Evolutionary conservation across 2,888 invertebrate species (phyloP).

Genomic region (Pristionchus arcanus): DNA sequence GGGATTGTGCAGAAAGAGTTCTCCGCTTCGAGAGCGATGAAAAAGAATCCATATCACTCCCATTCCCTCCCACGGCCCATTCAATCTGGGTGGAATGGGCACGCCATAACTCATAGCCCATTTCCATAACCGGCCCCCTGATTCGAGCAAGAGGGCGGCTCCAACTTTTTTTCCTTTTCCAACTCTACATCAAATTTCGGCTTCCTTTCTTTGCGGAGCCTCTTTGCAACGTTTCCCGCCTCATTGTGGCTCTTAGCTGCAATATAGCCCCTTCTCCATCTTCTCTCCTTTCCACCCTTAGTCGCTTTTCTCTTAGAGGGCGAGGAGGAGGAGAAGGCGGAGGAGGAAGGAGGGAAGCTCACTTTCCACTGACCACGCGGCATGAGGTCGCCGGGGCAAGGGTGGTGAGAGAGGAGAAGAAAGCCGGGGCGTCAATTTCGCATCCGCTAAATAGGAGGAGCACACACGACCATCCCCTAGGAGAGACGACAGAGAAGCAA

Average conservation of each 20-base stretch:
- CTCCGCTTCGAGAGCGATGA: neutral
- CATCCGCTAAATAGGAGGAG: neutral
- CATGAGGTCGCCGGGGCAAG: neutral
- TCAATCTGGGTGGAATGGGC: slow-evolving; percentile 20
- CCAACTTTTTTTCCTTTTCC: neutral
- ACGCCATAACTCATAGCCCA: slow-evolving; percentile 20
- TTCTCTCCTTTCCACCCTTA: slow-evolving; percentile 29
- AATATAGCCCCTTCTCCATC: slow-evolving; percentile 19
- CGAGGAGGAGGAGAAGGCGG: neutral
- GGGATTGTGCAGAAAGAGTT: neutral
- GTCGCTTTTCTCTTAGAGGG: slow-evolving; percentile 41
- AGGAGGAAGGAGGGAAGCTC: slow-evolving; percentile 15
- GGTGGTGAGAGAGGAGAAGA: neutral
- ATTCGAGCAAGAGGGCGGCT: neutral
- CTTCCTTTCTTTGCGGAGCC: slow-evolving; percentile 42
- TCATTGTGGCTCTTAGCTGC: slow-evolving; percentile 24
- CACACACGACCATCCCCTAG: neutral
- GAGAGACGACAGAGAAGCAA: slow-evolving; percentile 17
- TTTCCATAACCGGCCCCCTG: slow-evolving; percentile 37
- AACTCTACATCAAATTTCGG: neutral
- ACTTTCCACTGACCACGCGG: slow-evolving; percentile 44
- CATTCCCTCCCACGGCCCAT: slow-evolving; percentile 16
- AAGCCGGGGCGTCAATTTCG: slow-evolving; percentile 34
- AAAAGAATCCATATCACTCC: slow-evolving; percentile 15
- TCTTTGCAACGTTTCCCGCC: neutral